Conservation (phyloP, 1,140 invertebrate genomes). For the Venustaconcha ellipsiformis region DNA sequence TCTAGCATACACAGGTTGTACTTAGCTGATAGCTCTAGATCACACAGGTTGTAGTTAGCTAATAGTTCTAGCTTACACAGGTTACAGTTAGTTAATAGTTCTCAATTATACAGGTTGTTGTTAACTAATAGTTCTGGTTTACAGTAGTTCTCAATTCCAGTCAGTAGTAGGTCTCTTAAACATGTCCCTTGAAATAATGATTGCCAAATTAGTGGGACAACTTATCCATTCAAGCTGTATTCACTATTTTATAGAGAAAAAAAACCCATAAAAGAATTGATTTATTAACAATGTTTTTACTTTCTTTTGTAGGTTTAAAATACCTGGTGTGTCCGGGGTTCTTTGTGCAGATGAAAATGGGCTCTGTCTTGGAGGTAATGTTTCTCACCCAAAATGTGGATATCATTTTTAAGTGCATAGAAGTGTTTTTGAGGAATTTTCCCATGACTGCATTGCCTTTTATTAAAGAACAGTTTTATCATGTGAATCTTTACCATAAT, state of each 20-base stretch:
- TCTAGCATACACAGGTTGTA: too few species aligned
- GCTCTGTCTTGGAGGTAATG: constrained; percentile 41
- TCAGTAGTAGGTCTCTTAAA: background rate
- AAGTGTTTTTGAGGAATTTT: background rate
- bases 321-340: constrained; percentile 41
- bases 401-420: background rate
- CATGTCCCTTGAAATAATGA: too few species aligned
- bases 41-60: too few species aligned
- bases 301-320: constrained; percentile 38
- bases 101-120: too few species aligned
- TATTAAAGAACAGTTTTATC: too few species aligned
- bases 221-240: background rate
- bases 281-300: constrained; percentile 1
- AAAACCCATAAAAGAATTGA: background rate
- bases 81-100: too few species aligned
- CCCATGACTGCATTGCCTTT: too few species aligned
- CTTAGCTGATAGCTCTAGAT: too few species aligned
- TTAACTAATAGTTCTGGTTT: too few species aligned
- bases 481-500: too few species aligned
- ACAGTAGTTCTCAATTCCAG: too few species aligned
- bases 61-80: too few species aligned
- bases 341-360: constrained; percentile 52
- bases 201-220: background rate
- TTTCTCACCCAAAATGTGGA: background rate
- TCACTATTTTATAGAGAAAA: background rate